phyloP scores from a whole-genome alignment of 2,113 vertebrate genomes.

The Pardalotus punctatus region DNA sequence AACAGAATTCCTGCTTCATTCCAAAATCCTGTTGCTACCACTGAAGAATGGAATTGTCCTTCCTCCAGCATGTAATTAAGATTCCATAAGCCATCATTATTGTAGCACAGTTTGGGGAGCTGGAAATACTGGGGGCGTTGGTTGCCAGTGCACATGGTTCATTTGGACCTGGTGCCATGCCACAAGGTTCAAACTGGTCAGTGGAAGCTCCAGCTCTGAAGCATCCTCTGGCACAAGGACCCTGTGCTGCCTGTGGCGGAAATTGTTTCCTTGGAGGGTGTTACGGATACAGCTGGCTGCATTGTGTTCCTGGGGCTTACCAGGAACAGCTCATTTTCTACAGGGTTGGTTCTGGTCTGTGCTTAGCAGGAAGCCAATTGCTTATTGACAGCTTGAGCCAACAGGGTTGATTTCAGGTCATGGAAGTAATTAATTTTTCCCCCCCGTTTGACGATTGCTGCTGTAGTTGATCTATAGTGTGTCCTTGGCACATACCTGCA shows the following conservation, averaged over 20 bases:
- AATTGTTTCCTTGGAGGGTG: background rate
- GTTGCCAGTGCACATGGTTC: background rate
- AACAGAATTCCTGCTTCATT: background rate
- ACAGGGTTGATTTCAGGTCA: slow-evolving; percentile 34
- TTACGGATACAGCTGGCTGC: background rate
- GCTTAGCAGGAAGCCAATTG: background rate
- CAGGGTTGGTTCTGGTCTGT: background rate
- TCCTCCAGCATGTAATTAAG: slow-evolving; percentile 11
- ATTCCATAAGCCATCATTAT: background rate
- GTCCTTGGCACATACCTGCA: background rate
- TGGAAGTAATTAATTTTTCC: background rate
- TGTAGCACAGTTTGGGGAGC: background rate
- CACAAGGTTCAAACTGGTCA: background rate
- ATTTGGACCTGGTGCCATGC: background rate
- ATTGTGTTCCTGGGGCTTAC: slow-evolving; percentile 7
- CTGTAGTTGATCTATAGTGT: background rate
- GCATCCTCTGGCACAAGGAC: background rate
- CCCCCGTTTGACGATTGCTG: background rate
- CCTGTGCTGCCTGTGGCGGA: background rate
- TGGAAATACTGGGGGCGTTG: background rate
- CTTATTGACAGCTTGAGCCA: background rate
- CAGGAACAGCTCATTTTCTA: background rate
- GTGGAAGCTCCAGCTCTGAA: background rate
- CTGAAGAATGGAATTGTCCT: background rate
- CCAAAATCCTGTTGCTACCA: background rate